Conservation (phyloP, 2,888 invertebrate genomes). For the Nomada goodeniana region DNA sequence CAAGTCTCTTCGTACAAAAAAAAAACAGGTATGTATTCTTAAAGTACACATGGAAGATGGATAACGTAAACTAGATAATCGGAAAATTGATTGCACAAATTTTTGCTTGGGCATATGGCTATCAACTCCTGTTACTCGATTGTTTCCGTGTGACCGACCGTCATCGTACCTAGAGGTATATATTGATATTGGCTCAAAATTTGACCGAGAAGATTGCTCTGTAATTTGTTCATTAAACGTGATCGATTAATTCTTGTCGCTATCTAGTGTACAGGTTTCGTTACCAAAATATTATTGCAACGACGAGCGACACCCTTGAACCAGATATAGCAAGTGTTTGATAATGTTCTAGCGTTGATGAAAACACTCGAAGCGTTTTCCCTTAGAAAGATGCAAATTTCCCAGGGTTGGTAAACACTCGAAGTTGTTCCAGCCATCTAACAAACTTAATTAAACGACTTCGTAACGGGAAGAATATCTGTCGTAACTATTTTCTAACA, state of each 20-base stretch:
- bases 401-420: not conserved
- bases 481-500: no score
- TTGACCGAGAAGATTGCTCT: slow-evolving; percentile 8
- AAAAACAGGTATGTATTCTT: not conserved
- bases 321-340: not conserved
- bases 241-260: not conserved
- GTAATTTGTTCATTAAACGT: not conserved
- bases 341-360: not conserved
- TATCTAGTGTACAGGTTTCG: not conserved
- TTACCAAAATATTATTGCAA: not conserved
- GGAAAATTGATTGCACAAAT: slow-evolving; percentile 16
- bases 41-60: not conserved
- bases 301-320: not conserved
- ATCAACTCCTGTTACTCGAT: slow-evolving; percentile 10
- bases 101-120: not conserved
- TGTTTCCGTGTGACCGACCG: slow-evolving; percentile 14
- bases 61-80: slow-evolving; percentile 15
- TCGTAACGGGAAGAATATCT: no score
- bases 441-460: not conserved
- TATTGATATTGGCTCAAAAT: slow-evolving; percentile 16
- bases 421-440: not conserved
- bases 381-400: slow-evolving; percentile 2
- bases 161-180: not conserved
- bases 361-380: not conserved
- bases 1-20: no score